Base-by-base conservation (phyloP, 2,797 vertebrate species). In the Prunella strophiata region DNA sequence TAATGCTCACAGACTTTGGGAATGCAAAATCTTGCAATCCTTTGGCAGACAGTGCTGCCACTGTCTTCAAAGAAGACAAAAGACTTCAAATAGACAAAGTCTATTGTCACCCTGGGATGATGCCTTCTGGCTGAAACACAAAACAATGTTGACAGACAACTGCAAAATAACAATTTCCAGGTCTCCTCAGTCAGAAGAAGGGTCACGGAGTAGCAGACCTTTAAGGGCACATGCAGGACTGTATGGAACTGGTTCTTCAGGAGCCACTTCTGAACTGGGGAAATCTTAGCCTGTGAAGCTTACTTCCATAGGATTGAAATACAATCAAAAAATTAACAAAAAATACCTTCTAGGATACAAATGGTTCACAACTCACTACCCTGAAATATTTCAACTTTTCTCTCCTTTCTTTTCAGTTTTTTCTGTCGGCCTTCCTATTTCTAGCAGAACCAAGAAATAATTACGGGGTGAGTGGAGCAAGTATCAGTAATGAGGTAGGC, bases 401-500 rank as follows among this genome's bases (percentile, higher is more conserved):
- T 62, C 86, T 86, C 40, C 30, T 67, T 87, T 27, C 42, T 85
- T 82, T 68, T 57, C 38, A 50, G 12, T 27, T 91, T 78, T 93
- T 73, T 26, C 29, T 38, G 45, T 82, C 29, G 7, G 43, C 45
- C 62, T 83, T 82, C 77, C 45, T 91, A 59, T 92, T 93, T 91
- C 62, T 89, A 92, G 68, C 4, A 8, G 74, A 92, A 84, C 58
- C 58, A 91, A 89, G 80, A 81, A 93, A 91, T 73, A 89, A 58
- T 74, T 94, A 84, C 4, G 2, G 36, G 23, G 65, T 62, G 66
- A 86, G 42, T 75, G 43, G 63, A 65, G 68, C 42, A 85, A 77
- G 45, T 63, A 54, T 47, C 89, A 75, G n/a, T 62, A 95, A 89
- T 78, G 59, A 94, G 55, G 88, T 84, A 95, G 74, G 83, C 34